A percentile compares a stretch with the other conserved stretches of the same genome.
These are phyloP conservation scores for Tympanoctomys barrerae DNA, from an alignment of 2,797 vertebrate species.

Conservation along the genomic window DNA sequence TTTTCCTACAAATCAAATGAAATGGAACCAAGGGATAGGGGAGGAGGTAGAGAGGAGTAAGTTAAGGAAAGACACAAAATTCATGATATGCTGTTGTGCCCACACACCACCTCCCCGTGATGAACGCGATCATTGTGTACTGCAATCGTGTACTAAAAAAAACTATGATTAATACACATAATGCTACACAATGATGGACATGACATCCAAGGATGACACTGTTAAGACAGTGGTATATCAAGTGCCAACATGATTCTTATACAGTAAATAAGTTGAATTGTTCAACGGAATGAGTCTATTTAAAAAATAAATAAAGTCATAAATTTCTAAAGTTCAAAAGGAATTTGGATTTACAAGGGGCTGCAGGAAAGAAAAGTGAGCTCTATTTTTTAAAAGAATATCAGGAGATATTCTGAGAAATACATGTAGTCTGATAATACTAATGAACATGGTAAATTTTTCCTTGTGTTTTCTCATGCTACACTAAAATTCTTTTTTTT, in stretches of 20 bases:
- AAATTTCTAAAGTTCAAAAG: conserved; percentile 46
- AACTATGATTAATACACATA: neutral
- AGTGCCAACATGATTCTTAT: neutral
- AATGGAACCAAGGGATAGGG: neutral
- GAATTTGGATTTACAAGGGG: conserved; percentile 11
- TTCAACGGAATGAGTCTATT: neutral
- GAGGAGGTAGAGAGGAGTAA: neutral
- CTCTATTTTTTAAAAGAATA: neutral
- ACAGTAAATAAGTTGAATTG: conserved; percentile 41
- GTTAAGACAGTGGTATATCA: neutral
- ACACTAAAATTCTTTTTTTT: neutral
- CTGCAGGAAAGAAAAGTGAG: neutral
- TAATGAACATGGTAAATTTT: conserved; percentile 20
- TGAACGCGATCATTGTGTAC: neutral
- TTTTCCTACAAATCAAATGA: neutral
- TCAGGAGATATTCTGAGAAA: conserved; percentile 30
- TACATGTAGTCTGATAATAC: neutral
- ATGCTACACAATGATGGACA: neutral
- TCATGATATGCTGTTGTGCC: neutral
- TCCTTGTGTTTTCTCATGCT: neutral
- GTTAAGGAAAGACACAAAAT: neutral
- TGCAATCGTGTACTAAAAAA: neutral
- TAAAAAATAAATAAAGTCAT: conserved; percentile 57
- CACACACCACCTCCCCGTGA: neutral
- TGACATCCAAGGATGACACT: neutral